Base-by-base conservation (phyloP, 2,888 invertebrate genomes). In the Chrysolina haemoptera region DNA sequence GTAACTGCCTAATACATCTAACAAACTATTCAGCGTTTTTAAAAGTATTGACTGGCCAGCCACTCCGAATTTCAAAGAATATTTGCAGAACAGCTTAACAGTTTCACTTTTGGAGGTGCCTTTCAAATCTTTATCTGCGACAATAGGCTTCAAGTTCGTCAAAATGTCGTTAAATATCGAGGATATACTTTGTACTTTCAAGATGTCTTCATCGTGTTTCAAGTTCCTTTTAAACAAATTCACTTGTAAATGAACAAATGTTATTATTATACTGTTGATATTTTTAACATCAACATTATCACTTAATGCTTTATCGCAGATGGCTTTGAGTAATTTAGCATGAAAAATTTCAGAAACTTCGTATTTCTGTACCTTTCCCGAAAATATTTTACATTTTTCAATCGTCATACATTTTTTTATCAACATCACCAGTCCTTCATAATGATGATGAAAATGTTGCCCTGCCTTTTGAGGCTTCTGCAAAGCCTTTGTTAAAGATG, bases 381-480 rank as follows among this genome's bases (percentile, higher is more conserved):
- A 89, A 68, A 91, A 88, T 81, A 89, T 90, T 72, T 88, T 83
- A 74, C 91, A 92, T 75, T 91, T 91, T 16, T 90, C 88, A 12
- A 87, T 76, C 0, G 90, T 89, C 91, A 93, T 91, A 81, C 90
- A 92, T 78, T 89, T 88, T 0, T 91, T 86, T 50, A 94, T 90
- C 62, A 95, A 84, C 78, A 90, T 89, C 10, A 88, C 88, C 35
- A 93, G 89, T n/a, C 92, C 90, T 68, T 88, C 85, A 72, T 91
- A 89, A 84, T 92, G 91, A 70, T 90, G 90, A 59, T 91, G 87
- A 78, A 93, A 92, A 67, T 93, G 90, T 78, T 91, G 91, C 0
- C 92, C 92, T 4, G 91, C 91, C 87, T 94, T 94, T 76, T 92
- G 92, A 0, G 93, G 94, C 82, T 93, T 93, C 81, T 92, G 91